Conservation (phyloP, 2,888 invertebrate genomes). For the Aleiodes testaceus region DNA sequence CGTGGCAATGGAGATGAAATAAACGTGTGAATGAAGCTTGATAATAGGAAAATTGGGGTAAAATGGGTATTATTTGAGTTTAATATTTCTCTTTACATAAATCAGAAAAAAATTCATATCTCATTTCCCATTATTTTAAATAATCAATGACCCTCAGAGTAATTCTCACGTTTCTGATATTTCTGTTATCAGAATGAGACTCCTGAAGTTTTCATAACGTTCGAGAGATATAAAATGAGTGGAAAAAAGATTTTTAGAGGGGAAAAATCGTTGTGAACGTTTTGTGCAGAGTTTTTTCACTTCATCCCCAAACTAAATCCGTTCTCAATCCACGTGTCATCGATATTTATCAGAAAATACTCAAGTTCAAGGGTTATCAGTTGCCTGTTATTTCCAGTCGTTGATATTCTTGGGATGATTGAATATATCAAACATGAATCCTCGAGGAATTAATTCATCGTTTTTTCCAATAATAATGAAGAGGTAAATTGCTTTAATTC, state of each 20-base stretch:
- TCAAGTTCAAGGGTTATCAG: slow-evolving; percentile 11
- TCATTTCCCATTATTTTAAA: not conserved
- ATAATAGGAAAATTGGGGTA: too few species aligned
- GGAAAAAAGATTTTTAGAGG: not conserved
- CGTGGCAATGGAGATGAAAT: too few species aligned
- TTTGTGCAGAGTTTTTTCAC: slow-evolving; percentile 3
- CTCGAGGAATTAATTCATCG: not conserved
- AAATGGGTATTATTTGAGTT: too few species aligned
- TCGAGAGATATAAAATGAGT: not conserved
- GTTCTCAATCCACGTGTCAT: slow-evolving; percentile 15
- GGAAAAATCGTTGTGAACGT: slow-evolving; percentile 10
- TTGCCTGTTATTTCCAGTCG: slow-evolving; percentile 6
- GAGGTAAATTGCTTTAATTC: too few species aligned
- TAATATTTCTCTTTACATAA: not conserved
- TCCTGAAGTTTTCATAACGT: slow-evolving; percentile 22
- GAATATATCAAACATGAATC: slow-evolving; percentile 3
- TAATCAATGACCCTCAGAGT: slow-evolving; percentile 11
- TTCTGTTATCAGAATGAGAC: not conserved
- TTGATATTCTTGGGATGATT: not conserved
- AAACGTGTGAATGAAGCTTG: too few species aligned
- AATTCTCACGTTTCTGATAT: slow-evolving; percentile 12
- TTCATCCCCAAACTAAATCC: slow-evolving; percentile 20
- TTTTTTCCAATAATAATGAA: too few species aligned
- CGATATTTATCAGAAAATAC: slow-evolving; percentile 26
- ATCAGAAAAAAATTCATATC: not conserved